Base-by-base conservation (phyloP, 2,888 invertebrate genomes). In the Drosophila planitibia region DNA sequence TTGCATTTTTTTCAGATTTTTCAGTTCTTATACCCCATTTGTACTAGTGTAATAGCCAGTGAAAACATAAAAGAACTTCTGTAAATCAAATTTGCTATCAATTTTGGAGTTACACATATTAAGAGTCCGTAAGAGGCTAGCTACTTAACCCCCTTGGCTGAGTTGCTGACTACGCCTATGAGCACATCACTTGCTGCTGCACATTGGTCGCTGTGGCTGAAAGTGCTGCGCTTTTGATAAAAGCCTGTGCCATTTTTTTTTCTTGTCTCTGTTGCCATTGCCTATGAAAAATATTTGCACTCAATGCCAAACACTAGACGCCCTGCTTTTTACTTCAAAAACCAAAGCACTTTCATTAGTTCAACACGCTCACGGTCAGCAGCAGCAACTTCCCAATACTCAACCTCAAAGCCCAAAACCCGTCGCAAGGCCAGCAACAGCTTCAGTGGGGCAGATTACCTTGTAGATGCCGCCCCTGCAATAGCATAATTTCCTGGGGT, bases 341-440 rank as follows among this genome's bases (percentile, higher is more conserved):
- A 76, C 73, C 74, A 76, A 74, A 85, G 89, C 81, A 83, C 83
- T 85, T 90, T 88, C 85, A 90, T 85, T 85, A 85, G 90, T 89
- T 90, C 77, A 85, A 67, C 16, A 47, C 80, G 64, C 88, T 73
- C 79, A 76, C 65, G 76, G 81, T 66, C 88, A 82, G 39, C 61
- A 59, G 22, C 61, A 57, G 12, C 51, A 76, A 53, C 41, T 57
- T n/a, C 7, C 57, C 35, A 47, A 53, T 37, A 35, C 49, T 25
- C 32, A 22, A 33, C 25, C 39, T 35, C 22, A n/a, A 6, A 33
- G 22, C 39, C n/a, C 69, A 70, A 47, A 59, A 14, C 22, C 33
- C 37, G 35, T 72, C 57, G 69, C 88, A 84, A 85, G 88, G 85
- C 81, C 89, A 82, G 65, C 64, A 51, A 41, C 66, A 63, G 81